These are phyloP conservation scores for Brachyhypopomus occidentalis DNA, from an alignment of 2,113 vertebrate species.

Conservation along the genomic window DNA sequence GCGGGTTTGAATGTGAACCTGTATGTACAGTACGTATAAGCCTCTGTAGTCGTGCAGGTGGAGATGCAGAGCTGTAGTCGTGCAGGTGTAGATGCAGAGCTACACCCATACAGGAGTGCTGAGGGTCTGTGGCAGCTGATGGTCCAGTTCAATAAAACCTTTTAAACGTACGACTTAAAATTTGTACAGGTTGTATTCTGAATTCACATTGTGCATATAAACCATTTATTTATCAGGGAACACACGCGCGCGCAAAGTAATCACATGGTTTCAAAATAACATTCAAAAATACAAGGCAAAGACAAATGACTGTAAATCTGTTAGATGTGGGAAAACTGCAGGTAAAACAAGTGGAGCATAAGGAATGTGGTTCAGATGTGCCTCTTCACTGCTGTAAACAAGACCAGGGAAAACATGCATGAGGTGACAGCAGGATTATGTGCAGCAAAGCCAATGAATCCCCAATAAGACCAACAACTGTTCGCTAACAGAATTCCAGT, in stretches of 20 bases:
- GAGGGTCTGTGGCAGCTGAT: slow-evolving; percentile 42
- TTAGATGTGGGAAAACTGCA: slow-evolving; percentile 32
- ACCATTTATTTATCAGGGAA: slow-evolving; percentile 62
- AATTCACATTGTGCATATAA: slow-evolving; percentile 52
- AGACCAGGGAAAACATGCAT: neutral
- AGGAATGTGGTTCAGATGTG: neutral
- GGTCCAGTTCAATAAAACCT: slow-evolving; percentile 42
- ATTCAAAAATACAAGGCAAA: slow-evolving; percentile 35
- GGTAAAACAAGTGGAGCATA: slow-evolving; percentile 22
- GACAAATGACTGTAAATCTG: slow-evolving; percentile 18
- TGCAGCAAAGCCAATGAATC: too few species aligned
- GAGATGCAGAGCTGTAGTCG: slow-evolving; percentile 2
- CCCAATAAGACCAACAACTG: too few species aligned
- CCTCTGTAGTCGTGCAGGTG: neutral
- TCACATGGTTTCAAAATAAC: slow-evolving; percentile 54
- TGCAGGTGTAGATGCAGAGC: neutral
- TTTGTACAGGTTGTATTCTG: neutral
- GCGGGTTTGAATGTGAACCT: neutral
- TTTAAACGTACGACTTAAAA: neutral
- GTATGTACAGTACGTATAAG: neutral
- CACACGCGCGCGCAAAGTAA: slow-evolving; percentile 46
- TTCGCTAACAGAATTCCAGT: too few species aligned
- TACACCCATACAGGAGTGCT: slow-evolving; percentile 3
- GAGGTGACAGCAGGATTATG: neutral
- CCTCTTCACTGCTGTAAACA: slow-evolving; percentile 66